These are phyloP conservation scores for Cloeon dipterum DNA, from an alignment of 2,888 invertebrate species.

Conservation along the genomic window DNA sequence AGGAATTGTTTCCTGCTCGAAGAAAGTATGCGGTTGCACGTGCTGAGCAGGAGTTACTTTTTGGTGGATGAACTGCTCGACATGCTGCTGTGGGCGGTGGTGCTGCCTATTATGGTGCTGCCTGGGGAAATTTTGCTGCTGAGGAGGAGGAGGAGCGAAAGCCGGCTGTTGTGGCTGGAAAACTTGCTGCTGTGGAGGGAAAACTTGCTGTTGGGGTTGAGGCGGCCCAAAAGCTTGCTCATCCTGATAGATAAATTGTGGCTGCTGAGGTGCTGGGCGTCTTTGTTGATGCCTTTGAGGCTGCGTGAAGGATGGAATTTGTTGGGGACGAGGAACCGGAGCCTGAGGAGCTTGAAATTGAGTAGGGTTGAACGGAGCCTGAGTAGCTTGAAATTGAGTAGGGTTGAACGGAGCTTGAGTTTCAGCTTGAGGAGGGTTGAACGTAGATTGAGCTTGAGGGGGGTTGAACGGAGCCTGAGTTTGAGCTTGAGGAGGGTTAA, in stretches of 20 bases:
- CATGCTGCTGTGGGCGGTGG: conserved; percentile 5
- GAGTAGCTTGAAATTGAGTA: too few relatives aligned
- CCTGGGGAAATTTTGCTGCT: conserved; percentile 18
- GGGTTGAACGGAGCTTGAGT: too few relatives aligned
- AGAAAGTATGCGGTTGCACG: neutral
- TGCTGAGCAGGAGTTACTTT: conserved; percentile 6
- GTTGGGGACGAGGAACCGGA: too few relatives aligned
- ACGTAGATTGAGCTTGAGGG: too few relatives aligned
- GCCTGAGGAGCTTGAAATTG: too few relatives aligned
- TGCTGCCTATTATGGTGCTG: conserved; percentile 5
- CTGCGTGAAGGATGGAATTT: neutral
- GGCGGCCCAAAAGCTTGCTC: neutral
- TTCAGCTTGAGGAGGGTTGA: neutral
- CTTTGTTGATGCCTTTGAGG: neutral
- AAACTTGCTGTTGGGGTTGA: conserved; percentile 1
- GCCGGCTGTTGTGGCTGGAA: conserved; percentile 1
- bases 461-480: neutral
- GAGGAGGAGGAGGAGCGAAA: conserved; percentile 3
- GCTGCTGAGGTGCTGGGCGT: neutral
- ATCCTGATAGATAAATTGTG: neutral
- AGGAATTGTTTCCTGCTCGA: neutral
- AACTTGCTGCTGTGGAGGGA: conserved; percentile 1
- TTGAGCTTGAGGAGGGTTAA: too few relatives aligned
- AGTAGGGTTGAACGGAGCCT: too few relatives aligned
- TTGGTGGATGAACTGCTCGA: conserved; percentile 6